These are phyloP conservation scores for Apostichopus californicus DNA, from an alignment of 35 echinoderm and acorn worm genomes.

Conservation along the genomic window DNA sequence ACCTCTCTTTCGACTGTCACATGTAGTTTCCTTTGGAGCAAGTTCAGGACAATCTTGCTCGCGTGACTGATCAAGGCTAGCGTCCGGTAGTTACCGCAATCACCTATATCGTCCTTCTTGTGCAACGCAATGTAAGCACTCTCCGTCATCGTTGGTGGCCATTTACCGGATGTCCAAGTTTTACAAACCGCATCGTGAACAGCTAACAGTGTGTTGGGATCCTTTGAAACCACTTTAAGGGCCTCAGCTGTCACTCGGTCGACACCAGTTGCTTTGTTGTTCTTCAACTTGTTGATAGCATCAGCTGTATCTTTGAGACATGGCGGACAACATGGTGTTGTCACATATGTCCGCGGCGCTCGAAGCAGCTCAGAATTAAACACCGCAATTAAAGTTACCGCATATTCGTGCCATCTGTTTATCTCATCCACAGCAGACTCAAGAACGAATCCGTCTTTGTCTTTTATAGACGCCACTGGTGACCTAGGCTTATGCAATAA, in stretches of 20 bases:
- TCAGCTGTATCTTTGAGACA: background rate
- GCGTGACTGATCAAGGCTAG: conserved; percentile 54
- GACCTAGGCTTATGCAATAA: background rate
- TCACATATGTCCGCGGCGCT: too few relatives aligned
- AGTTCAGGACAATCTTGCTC: conserved; percentile 49
- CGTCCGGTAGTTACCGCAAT: conserved; percentile 44
- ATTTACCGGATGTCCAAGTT: conserved; percentile 42
- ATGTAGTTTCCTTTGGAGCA: background rate
- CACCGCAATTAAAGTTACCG: background rate
- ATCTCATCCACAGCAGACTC: background rate
- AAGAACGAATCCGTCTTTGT: background rate
- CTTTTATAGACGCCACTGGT: background rate
- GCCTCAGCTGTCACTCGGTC: background rate
- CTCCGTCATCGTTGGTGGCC: conserved; percentile 54
- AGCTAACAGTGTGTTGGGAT: background rate
- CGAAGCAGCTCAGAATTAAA: background rate
- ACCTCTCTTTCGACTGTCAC: background rate
- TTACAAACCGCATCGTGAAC: conserved; percentile 33
- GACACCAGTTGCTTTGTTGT: background rate
- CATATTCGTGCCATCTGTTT: conserved; percentile 4
- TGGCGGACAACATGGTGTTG: background rate
- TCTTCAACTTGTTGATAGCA: background rate
- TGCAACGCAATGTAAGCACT: conserved; percentile 28
- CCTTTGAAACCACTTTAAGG: conserved; percentile 3
- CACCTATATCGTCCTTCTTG: conserved; percentile 43